These are phyloP conservation scores for Channa argus DNA, from an alignment of 2,113 vertebrate genomes.

Conservation along the genomic window DNA sequence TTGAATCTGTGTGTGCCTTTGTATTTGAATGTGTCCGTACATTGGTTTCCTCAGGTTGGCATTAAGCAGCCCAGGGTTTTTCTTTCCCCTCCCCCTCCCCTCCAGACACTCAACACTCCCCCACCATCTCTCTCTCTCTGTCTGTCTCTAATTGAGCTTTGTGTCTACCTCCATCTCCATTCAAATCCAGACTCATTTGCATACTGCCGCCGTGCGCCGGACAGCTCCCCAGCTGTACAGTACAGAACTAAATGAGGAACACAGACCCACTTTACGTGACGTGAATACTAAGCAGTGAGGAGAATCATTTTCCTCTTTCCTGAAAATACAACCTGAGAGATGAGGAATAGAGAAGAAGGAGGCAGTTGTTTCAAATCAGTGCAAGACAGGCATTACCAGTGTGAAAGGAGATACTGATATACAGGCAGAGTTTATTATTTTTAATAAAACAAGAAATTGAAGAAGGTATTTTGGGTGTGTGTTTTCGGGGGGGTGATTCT, in stretches of 20 bases:
- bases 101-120: slow-evolving; percentile 66
- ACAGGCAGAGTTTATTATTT: slow-evolving; percentile 32
- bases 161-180: slow-evolving; percentile 83
- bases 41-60: slow-evolving; percentile 78
- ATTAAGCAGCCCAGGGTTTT: slow-evolving; percentile 64
- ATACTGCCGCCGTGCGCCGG: slow-evolving; percentile 83
- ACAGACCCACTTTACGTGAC: slow-evolving; percentile 92
- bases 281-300: slow-evolving; percentile 89
- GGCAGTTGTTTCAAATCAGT: slow-evolving; percentile 55
- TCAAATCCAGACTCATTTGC: slow-evolving; percentile 89
- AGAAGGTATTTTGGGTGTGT: slow-evolving; percentile 7
- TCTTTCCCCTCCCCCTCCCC: slow-evolving; percentile 30
- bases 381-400: slow-evolving; percentile 38
- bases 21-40: slow-evolving; percentile 61
- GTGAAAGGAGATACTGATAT: slow-evolving; percentile 37
- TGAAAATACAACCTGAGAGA: slow-evolving; percentile 68
- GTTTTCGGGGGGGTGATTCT: not conserved
- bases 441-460: slow-evolving; percentile 38
- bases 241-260: slow-evolving; percentile 89
- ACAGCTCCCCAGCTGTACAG: slow-evolving; percentile 89
- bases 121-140: slow-evolving; percentile 51
- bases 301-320: slow-evolving; percentile 64
- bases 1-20: slow-evolving; percentile 50
- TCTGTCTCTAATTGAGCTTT: slow-evolving; percentile 85
- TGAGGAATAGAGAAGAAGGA: slow-evolving; percentile 50